Evolutionary conservation across 2,113 vertebrate genomes (phyloP).

Genomic region (Spea bombifrons): DNA sequence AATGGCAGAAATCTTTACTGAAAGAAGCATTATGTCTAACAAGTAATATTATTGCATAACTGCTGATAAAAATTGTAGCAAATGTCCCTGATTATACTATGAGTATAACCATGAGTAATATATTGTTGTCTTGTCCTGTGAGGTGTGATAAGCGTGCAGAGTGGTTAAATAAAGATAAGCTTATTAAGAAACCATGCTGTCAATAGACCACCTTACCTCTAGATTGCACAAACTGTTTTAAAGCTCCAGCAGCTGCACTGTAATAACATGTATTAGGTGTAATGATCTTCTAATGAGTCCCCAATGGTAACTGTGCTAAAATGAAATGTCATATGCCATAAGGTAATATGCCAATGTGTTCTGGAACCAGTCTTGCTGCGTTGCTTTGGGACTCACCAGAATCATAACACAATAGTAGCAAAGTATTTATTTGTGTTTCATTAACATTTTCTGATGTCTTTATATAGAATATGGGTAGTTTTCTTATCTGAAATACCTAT

Average conservation of each 20-base stretch:
- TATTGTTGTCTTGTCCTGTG: conserved; percentile 6
- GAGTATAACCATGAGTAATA: conserved; percentile 18
- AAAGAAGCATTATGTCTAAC: no score
- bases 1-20: no score
- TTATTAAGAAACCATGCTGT: conserved; percentile 32
- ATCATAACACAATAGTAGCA: conserved; percentile 42
- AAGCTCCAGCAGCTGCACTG: conserved; percentile 34
- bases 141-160: conserved; percentile 21
- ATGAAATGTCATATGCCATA: conserved; percentile 45
- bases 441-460: conserved; percentile 36
- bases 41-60: no score
- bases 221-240: conserved; percentile 19
- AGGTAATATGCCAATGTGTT: conserved; percentile 41
- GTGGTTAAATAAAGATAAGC: conserved; percentile 32
- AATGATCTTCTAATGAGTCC: conserved; percentile 37
- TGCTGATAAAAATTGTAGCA: neutral
- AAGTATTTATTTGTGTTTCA: conserved; percentile 50
- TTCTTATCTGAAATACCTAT: neutral
- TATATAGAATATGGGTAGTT: conserved; percentile 48
- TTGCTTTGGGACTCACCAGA: conserved; percentile 22
- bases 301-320: conserved; percentile 21
- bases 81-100: neutral
- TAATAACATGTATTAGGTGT: conserved; percentile 38
- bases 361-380: conserved; percentile 25
- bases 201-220: conserved; percentile 17